Evolutionary conservation across 2,888 invertebrate genomes (phyloP).

Genomic region (Aplocera efformata): DNA sequence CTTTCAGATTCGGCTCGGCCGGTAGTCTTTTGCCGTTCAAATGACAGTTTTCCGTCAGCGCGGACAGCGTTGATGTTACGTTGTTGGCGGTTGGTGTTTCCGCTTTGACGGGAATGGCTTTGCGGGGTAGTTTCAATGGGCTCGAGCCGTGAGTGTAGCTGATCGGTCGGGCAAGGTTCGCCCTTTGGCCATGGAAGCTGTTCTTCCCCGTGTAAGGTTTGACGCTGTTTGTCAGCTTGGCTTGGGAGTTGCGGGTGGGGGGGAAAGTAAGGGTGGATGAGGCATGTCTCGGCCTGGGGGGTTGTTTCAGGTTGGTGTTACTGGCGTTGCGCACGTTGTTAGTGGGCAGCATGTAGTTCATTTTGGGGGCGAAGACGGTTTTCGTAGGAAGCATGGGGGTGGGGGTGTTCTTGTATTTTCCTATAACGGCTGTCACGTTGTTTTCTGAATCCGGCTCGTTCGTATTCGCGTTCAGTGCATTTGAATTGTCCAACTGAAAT

Average conservation of each 20-base stretch:
- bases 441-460: conserved; percentile 69
- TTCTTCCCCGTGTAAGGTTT: conserved; percentile 64
- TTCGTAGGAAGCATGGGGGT: conserved; percentile 68
- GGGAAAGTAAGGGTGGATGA: conserved; percentile 72
- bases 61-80: conserved; percentile 67
- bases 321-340: conserved; percentile 66
- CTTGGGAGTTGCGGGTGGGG: conserved; percentile 66
- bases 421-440: conserved; percentile 69
- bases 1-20: conserved; percentile 65
- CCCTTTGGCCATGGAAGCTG: conserved; percentile 69
- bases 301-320: conserved; percentile 66
- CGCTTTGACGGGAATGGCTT: conserved; percentile 47
- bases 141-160: conserved; percentile 62
- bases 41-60: conserved; percentile 71
- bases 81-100: conserved; percentile 40
- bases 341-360: conserved; percentile 73
- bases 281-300: conserved; percentile 57
- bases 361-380: conserved; percentile 63
- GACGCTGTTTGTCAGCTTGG: conserved; percentile 47
- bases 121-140: conserved; percentile 59
- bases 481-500: conserved; percentile 66
- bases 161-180: conserved; percentile 65
- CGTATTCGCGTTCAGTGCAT: conserved; percentile 61
- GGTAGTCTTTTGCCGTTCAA: conserved; percentile 70
- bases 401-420: conserved; percentile 70